phyloP scores from a whole-genome alignment of 1,140 invertebrate species.

The Euschistus heros region DNA sequence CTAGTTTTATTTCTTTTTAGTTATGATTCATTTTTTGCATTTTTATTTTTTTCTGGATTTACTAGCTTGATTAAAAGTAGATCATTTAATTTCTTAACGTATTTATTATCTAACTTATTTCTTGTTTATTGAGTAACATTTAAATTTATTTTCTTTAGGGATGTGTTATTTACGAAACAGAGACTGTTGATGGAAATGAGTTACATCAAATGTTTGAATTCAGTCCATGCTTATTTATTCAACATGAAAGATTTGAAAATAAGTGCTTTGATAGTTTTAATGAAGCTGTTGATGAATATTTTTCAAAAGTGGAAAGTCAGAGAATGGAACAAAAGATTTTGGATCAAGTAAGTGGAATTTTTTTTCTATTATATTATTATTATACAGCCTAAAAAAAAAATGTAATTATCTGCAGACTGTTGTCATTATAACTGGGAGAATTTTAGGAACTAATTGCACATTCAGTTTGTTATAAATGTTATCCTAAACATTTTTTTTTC shows the following conservation, averaged over 20 bases:
- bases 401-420: too few species aligned
- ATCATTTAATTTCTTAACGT: neutral
- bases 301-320: conserved; percentile 86
- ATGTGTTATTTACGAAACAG: conserved; percentile 76
- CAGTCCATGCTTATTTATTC: conserved; percentile 69
- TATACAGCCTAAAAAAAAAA: neutral
- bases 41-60: too few species aligned
- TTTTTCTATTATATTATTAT: neutral
- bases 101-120: neutral
- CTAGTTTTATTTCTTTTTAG: too few species aligned
- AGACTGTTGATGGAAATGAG: conserved; percentile 52
- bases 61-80: neutral
- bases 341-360: conserved; percentile 48
- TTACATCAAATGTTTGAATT: conserved; percentile 79
- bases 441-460: too few species aligned
- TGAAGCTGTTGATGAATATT: conserved; percentile 91
- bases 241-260: conserved; percentile 50
- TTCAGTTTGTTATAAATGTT: too few species aligned
- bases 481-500: too few species aligned
- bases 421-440: too few species aligned
- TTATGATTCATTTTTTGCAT: too few species aligned
- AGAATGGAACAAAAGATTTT: conserved; percentile 87
- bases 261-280: conserved; percentile 71
- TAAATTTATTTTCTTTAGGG: conserved; percentile 42
- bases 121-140: neutral